Conservation (phyloP, 1,140 invertebrate genomes). For the Laupala kohalensis region DNA sequence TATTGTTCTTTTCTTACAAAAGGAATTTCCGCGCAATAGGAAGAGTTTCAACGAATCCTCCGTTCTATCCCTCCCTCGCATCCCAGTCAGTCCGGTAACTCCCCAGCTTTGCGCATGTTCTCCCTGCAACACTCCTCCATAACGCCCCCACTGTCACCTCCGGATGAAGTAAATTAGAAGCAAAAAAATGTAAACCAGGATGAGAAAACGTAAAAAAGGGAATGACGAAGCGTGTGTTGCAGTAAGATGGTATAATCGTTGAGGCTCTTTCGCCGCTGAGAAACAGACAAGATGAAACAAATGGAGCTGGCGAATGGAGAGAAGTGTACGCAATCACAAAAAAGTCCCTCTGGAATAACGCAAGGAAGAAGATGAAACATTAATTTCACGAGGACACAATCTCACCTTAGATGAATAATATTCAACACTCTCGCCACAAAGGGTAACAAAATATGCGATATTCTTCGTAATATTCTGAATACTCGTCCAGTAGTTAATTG, state of each 20-base stretch:
- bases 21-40: not conserved
- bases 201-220: not conserved
- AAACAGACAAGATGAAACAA: not conserved
- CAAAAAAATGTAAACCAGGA: not conserved
- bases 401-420: not conserved
- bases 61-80: too few relatives aligned
- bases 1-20: not conserved
- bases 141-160: too few relatives aligned
- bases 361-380: not conserved
- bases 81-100: not conserved
- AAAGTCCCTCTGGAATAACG: not conserved
- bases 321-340: not conserved
- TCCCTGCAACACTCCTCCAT: too few relatives aligned
- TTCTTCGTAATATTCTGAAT: not conserved
- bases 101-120: not conserved
- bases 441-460: not conserved
- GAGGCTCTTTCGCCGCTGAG: too few relatives aligned
- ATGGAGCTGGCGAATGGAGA: not conserved
- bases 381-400: not conserved
- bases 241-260: not conserved
- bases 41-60: too few relatives aligned
- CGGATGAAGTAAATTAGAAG: not conserved
- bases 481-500: not conserved
- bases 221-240: not conserved
- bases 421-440: not conserved